These are phyloP conservation scores for Pseudococcus jackbeardsleyi DNA, from an alignment of 2,888 invertebrate species.

Conservation along the genomic window DNA sequence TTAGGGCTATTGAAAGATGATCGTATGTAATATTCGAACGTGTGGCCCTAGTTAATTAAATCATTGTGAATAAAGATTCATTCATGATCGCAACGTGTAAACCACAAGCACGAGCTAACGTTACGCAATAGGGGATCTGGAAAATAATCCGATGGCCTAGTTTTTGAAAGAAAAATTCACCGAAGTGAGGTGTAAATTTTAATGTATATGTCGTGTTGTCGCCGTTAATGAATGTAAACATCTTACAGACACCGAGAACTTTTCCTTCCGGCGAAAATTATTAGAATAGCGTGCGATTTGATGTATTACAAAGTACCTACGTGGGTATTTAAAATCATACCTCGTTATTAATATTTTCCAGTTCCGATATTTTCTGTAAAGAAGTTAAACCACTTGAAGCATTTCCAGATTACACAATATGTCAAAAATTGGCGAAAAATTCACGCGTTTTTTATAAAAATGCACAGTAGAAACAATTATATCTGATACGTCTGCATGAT, in stretches of 20 bases:
- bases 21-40: neutral
- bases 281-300: neutral
- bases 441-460: neutral
- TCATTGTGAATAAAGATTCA: neutral
- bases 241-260: neutral
- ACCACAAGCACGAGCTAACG: neutral
- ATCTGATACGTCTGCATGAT: neutral
- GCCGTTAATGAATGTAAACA: constrained; percentile 11
- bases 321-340: neutral
- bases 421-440: neutral
- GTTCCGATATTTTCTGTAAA: neutral
- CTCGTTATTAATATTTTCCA: neutral
- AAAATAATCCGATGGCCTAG: constrained; percentile 9
- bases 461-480: neutral
- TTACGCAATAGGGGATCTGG: neutral
- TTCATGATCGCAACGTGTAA: neutral
- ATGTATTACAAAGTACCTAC: neutral
- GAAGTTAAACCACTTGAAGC: neutral
- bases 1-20: constrained; percentile 36
- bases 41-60: neutral
- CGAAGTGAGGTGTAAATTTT: neutral
- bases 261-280: neutral
- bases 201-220: constrained; percentile 32
- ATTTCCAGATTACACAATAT: neutral
- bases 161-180: neutral